Conservation (phyloP, 2,113 vertebrate species). For the Rhynchopsitta pachyrhyncha region DNA sequence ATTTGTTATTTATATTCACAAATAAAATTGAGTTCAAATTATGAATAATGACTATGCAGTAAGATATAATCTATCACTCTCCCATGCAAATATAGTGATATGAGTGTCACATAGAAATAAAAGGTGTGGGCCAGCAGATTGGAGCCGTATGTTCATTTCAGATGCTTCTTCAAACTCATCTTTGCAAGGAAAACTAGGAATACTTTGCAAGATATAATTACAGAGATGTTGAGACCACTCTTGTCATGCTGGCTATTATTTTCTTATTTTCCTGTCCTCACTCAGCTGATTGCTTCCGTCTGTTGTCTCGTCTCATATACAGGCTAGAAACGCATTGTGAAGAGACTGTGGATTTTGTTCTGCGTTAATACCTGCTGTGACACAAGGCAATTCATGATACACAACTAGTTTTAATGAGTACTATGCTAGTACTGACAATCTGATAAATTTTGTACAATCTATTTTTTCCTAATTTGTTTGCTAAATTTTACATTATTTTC, state of each 20-base stretch:
- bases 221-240: neutral
- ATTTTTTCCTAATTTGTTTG: neutral
- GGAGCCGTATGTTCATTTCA: neutral
- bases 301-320: neutral
- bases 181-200: neutral
- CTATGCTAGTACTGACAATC: neutral
- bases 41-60: neutral
- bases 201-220: neutral
- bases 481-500: neutral
- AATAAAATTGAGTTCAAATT: neutral
- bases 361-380: neutral
- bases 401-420: neutral
- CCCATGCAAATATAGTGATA: neutral
- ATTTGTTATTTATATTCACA: neutral
- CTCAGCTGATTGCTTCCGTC: neutral
- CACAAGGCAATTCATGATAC: neutral
- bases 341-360: neutral
- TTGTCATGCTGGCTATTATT: neutral
- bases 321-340: neutral
- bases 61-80: neutral
- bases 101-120: neutral
- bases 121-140: neutral
- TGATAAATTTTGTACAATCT: neutral
- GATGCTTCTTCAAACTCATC: neutral
- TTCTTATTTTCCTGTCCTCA: neutral